A percentile compares a stretch with the other conserved stretches of the same genome.
phyloP scores from a whole-genome alignment of 2,888 invertebrate genomes.

The Malthinus flaveolus region DNA sequence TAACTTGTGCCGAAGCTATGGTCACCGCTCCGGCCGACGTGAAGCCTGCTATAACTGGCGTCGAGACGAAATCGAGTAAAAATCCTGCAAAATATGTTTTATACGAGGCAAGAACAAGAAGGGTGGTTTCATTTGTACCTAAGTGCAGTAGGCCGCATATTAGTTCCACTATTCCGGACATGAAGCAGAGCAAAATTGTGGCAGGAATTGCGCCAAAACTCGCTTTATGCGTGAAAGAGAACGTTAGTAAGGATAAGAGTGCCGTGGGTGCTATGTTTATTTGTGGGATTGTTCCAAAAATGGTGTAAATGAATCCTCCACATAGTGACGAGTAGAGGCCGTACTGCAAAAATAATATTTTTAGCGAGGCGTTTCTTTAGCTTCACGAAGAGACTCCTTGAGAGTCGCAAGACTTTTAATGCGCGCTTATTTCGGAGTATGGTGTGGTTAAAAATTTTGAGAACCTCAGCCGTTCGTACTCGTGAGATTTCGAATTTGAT shows the following conservation, averaged over 20 bases:
- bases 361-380: no score
- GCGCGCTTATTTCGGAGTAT: no score
- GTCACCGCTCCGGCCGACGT: conserved; percentile 77
- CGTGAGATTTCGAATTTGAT: no score
- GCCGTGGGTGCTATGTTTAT: conserved; percentile 75
- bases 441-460: no score
- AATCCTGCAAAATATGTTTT: conserved; percentile 61
- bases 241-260: conserved; percentile 73
- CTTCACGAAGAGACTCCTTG: no score
- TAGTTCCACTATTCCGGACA: conserved; percentile 67
- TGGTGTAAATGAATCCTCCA: conserved; percentile 75
- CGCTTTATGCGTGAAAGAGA: conserved; percentile 61
- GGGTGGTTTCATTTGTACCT: conserved; percentile 57
- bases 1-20: conserved; percentile 75
- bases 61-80: conserved; percentile 73
- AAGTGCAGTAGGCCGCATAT: conserved; percentile 66
- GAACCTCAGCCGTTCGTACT: no score
- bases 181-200: conserved; percentile 67
- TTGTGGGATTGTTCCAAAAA: conserved; percentile 75
- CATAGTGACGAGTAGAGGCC: conserved; percentile 82
- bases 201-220: conserved; percentile 59
- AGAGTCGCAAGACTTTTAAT: no score
- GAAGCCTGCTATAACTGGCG: conserved; percentile 75
- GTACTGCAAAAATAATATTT: conserved; percentile 60
- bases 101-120: conserved; percentile 3